These are phyloP conservation scores for Lithophane ornitopus DNA, from an alignment of 2,888 invertebrate genomes.

Conservation along the genomic window DNA sequence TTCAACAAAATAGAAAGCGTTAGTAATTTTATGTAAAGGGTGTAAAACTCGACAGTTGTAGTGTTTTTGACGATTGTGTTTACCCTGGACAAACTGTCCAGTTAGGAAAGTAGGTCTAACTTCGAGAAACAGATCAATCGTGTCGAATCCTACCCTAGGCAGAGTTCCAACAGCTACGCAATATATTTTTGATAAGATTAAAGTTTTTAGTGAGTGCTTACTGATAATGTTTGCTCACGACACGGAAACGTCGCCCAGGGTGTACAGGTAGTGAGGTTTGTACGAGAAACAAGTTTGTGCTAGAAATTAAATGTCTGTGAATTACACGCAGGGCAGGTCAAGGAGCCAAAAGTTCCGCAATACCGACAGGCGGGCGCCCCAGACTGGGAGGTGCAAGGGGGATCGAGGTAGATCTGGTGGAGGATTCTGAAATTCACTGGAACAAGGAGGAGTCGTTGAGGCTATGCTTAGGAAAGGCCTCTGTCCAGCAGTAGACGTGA, in stretches of 20 bases:
- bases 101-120: neutral
- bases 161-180: neutral
- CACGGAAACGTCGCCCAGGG: neutral
- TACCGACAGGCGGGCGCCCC: neutral
- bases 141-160: neutral
- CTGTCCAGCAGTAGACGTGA: neutral
- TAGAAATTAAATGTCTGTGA: neutral
- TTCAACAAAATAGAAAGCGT: conserved; percentile 94
- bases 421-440: neutral
- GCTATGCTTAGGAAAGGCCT: neutral
- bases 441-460: neutral
- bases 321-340: neutral
- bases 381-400: neutral
- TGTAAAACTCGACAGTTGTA: neutral
- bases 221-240: neutral
- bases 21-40: conserved; percentile 73
- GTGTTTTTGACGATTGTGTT: neutral
- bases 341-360: neutral
- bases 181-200: neutral
- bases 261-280: neutral
- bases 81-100: neutral
- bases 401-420: neutral
- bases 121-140: neutral
- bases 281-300: too few relatives aligned
- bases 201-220: neutral